Percentiles rank a stretch among this genome's conserved stretches.
Conservation (phyloP, 2,888 invertebrate species). For the Anarsia innoxiella region DNA sequence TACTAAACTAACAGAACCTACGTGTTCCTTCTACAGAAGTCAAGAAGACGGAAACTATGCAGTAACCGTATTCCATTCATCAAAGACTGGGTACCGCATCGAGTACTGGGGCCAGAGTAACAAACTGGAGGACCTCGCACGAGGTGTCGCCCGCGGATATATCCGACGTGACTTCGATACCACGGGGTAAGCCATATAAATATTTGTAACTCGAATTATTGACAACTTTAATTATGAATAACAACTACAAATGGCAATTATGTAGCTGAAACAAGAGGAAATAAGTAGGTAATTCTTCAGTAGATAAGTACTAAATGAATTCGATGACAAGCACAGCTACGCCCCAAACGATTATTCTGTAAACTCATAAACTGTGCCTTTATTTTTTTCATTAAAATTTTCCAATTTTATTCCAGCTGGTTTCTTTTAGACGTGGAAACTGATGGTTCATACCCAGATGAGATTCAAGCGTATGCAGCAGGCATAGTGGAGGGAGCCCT, state of each 20-base stretch:
- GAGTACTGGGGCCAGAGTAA: conserved; percentile 88
- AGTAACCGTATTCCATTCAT: conserved; percentile 82
- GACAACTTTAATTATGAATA: too few species aligned
- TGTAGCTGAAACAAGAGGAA: too few species aligned
- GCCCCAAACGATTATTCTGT: too few species aligned
- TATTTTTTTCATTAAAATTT: too few species aligned
- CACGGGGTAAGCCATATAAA: conserved; percentile 81
- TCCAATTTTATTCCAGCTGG: too few species aligned
- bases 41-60: conserved; percentile 83
- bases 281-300: too few species aligned
- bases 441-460: conserved; percentile 81
- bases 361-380: too few species aligned
- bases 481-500: conserved; percentile 89
- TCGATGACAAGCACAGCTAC: too few species aligned
- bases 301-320: too few species aligned
- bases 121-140: conserved; percentile 77
- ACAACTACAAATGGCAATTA: too few species aligned
- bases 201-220: too few species aligned
- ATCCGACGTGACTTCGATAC: conserved; percentile 83
- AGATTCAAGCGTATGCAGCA: conserved; percentile 89
- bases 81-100: conserved; percentile 80
- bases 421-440: conserved; percentile 87
- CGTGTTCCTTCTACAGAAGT: conserved; percentile 66
- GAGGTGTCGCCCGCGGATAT: conserved; percentile 83
- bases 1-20: too few species aligned